Evolutionary conservation across 2,113 vertebrate genomes (phyloP), one percentile per base, ranked within the genome.

Genomic region (Xiphorhynchus elegans): DNA sequence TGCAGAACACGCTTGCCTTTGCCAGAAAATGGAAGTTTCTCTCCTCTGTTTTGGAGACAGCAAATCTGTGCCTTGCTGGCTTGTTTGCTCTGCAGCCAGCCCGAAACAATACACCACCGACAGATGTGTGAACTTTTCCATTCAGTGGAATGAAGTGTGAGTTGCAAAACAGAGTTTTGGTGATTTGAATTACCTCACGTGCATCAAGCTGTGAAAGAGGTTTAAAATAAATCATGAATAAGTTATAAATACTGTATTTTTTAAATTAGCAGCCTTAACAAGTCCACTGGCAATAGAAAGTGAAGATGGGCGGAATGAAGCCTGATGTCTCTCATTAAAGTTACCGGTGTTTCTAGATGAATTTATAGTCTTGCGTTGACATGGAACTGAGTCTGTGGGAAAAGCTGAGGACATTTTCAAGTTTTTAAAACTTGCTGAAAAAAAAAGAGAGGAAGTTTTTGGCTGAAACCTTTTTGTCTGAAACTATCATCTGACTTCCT

Each of bases 171-270:
- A 64, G 86, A 70, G 84, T 64, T 89, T 89, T 52, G 84, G 53
- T 0, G 1, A 87, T 92, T 92, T 91, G 82, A 87, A 79, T 72
- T 91, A 84, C 76, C 60, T 93, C 80, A 24, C 81, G 88, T 92
- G 84, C 89, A 89, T 81, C 80, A 60, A 83, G 50, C 89, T 95
- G 91, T 95, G 95, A 93, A 92, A 92, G 87, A 95, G 77, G 81
- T 84, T 96, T 94, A 69, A 76, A 87, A 88, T 68, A 95, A 94
- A 89, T 56, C 21, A 53, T 56, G 62, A 94, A 68, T 90, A 89
- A 76, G 53, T 89, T 80, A 72, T 39, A 95, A 94, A 89, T 90
- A 87, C 6, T 79, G 66, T 64, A 52, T 68, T 89, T 92, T 92
- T 63, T 60, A 64, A 92, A 75, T 92, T 89, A 84, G 24, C 69